Evolutionary conservation across 2,113 vertebrate genomes (phyloP).

Genomic region (Phasianus colchicus): DNA sequence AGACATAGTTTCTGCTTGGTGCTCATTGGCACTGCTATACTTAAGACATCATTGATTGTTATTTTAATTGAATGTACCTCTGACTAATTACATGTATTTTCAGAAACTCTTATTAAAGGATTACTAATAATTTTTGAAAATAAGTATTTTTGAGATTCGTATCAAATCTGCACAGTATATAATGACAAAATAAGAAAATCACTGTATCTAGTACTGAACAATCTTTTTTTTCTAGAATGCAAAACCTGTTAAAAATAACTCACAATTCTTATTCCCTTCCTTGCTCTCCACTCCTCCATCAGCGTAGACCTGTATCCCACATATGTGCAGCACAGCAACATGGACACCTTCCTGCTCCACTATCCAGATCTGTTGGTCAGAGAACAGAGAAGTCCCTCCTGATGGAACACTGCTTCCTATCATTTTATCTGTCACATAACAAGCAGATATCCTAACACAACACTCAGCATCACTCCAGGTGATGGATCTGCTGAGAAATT

Average conservation of each 20-base stretch:
- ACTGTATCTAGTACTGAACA: not conserved
- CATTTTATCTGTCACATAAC: not conserved
- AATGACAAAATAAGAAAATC: not conserved
- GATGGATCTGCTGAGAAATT: not conserved
- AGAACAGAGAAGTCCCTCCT: not conserved
- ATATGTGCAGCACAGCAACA: not conserved
- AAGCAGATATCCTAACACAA: not conserved
- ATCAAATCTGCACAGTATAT: not conserved
- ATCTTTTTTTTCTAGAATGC: not conserved
- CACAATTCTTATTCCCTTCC: not conserved
- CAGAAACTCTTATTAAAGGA: not conserved
- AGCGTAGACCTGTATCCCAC: not conserved
- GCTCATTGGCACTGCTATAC: not conserved
- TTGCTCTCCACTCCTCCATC: accelerated
- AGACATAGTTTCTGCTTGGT: not conserved
- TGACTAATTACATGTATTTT: not conserved
- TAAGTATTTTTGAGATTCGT: not conserved
- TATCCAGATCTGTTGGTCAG: not conserved
- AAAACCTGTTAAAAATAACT: not conserved
- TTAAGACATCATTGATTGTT: not conserved
- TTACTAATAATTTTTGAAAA: not conserved
- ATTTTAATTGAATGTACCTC: not conserved
- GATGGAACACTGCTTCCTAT: not conserved
- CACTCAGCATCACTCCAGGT: not conserved
- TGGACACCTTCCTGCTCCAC: not conserved